These are phyloP conservation scores for Cantharis lateralis DNA, from an alignment of 2,888 invertebrate genomes.

Conservation along the genomic window DNA sequence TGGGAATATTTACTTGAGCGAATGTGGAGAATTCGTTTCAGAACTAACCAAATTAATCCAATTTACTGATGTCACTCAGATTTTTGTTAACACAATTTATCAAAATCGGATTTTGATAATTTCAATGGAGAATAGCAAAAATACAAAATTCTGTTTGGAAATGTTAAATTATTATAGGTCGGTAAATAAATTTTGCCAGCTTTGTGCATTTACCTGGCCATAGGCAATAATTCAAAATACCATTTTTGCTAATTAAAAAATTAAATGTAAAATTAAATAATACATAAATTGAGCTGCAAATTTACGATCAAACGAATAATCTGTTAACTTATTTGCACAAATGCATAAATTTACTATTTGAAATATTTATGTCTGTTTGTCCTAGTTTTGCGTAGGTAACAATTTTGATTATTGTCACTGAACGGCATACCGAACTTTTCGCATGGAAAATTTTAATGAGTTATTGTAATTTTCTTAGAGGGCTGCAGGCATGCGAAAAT, in stretches of 20 bases:
- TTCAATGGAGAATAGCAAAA: too few relatives aligned
- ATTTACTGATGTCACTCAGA: not conserved
- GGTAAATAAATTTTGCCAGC: not conserved
- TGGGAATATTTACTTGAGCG: not conserved
- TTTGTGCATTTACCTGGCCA: not conserved
- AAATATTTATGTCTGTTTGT: not conserved
- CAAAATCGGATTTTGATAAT: not conserved
- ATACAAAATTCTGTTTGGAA: too few relatives aligned
- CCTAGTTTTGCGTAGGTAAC: not conserved
- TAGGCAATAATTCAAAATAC: not conserved
- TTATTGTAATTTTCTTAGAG: not conserved
- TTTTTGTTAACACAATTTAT: not conserved
- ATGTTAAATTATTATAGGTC: not conserved
- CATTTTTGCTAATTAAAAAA: not conserved
- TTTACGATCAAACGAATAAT: not conserved
- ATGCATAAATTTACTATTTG: not conserved
- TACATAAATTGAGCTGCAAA: not conserved
- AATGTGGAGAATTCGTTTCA: not conserved
- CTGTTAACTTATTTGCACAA: not conserved
- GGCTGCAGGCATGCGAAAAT: not conserved
- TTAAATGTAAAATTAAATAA: not conserved
- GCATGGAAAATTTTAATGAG: not conserved
- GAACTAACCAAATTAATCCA: not conserved
- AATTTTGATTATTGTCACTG: not conserved
- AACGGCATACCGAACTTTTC: not conserved